Percentiles rank a stretch among this genome's conserved stretches.
Conservation (phyloP, 2,888 invertebrate genomes). For the Mycalesis mineus region DNA sequence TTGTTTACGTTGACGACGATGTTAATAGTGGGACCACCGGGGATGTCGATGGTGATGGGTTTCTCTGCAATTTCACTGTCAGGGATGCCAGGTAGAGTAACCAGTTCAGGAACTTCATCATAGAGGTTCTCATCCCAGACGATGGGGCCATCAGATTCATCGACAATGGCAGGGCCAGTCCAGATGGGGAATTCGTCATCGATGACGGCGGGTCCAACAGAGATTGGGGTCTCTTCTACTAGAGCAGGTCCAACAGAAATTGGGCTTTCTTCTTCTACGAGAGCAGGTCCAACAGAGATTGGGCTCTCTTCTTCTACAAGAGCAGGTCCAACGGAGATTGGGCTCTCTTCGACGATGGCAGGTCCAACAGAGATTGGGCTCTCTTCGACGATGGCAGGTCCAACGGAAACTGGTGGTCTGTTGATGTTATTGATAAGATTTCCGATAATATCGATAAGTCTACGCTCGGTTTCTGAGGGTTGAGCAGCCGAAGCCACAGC, state of each 20-base stretch:
- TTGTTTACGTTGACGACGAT: constrained; percentile 1
- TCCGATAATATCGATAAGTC: too few species aligned
- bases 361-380: constrained; percentile 19
- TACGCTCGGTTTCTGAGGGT: constrained; percentile 19
- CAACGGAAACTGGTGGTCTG: background rate
- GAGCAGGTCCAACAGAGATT: constrained; percentile 14
- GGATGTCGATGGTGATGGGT: background rate
- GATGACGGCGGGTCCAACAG: background rate
- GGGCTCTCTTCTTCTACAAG: constrained; percentile 12
- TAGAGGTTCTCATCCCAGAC: too few species aligned
- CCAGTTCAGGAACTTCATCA: background rate
- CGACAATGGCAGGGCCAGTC: too few species aligned
- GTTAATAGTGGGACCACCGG: background rate
- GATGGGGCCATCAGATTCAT: too few species aligned
- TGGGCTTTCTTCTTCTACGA: constrained; percentile 14
- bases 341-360: constrained; percentile 12
- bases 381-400: background rate
- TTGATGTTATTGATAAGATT: too few species aligned
- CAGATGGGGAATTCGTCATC: background rate
- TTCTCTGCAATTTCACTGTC: background rate
- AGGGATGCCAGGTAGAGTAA: background rate
- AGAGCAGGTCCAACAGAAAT: constrained; percentile 26
- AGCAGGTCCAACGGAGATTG: constrained; percentile 15
- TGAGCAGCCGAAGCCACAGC: constrained; percentile 28
- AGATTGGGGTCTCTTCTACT: background rate